Evolutionary conservation across 2,113 vertebrate species (phyloP).

Genomic region (Neopipo cinnamomea): DNA sequence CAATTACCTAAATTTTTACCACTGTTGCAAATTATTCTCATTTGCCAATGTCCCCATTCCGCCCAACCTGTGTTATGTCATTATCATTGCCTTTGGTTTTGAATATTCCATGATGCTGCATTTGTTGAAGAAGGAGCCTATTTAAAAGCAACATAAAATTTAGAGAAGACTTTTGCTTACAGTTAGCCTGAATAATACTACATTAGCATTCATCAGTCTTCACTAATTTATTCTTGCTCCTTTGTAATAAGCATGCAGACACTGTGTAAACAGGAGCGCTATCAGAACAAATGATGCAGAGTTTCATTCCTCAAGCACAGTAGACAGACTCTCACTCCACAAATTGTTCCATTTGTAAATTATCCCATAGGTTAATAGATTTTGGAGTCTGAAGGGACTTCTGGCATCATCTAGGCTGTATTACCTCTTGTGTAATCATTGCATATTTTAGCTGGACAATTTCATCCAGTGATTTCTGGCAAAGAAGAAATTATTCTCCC

Average conservation of each 20-base stretch:
- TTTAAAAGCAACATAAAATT: neutral
- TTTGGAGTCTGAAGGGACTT: neutral
- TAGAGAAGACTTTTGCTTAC: neutral
- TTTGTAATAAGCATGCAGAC: neutral
- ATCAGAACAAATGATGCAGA: neutral
- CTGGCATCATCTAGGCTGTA: neutral
- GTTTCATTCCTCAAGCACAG: neutral
- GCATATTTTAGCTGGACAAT: neutral
- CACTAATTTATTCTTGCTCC: neutral
- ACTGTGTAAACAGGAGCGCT: neutral
- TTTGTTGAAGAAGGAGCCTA: neutral
- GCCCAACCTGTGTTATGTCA: neutral
- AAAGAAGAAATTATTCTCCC: neutral
- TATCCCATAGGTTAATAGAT: neutral
- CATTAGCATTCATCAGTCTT: neutral
- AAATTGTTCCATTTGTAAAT: constrained; percentile 20
- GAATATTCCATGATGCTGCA: neutral
- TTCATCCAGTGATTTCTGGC: neutral
- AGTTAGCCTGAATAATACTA: neutral
- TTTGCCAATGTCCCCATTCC: neutral
- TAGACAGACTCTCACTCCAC: neutral
- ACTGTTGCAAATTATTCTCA: neutral
- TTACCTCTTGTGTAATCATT: neutral
- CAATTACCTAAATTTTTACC: neutral
- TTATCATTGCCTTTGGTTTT: neutral